phyloP scores from a whole-genome alignment of 1,140 invertebrate species.

The Heliconius hermathena region DNA sequence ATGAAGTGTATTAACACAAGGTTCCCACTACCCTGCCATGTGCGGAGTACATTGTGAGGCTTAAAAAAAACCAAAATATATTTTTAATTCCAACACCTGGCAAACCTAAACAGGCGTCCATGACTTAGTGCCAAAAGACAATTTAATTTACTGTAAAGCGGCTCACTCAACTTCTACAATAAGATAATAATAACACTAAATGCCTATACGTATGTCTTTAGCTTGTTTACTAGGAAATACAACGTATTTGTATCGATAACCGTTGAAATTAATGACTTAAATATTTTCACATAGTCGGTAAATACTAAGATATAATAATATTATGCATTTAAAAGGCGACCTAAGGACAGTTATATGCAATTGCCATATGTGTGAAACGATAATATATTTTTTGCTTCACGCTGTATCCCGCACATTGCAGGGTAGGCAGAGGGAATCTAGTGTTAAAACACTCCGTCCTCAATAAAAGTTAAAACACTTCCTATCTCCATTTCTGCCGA shows the following conservation, averaged over 20 bases:
- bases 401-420: too few species aligned
- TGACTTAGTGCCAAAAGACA: constrained; percentile 20
- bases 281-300: neutral
- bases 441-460: too few species aligned
- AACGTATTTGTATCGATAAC: neutral
- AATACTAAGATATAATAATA: neutral
- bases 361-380: too few species aligned
- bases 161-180: constrained; percentile 12
- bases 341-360: too few species aligned
- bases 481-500: too few species aligned
- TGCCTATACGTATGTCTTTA: neutral
- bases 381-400: too few species aligned
- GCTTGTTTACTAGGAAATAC: constrained; percentile 24
- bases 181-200: constrained; percentile 19
- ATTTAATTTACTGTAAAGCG: constrained; percentile 19
- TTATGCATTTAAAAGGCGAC: neutral
- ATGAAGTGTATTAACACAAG: too few species aligned
- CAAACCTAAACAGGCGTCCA: neutral
- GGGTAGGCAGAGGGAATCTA: too few species aligned
- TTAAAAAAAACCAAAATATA: neutral
- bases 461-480: too few species aligned
- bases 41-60: too few species aligned
- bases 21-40: too few species aligned
- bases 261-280: neutral
- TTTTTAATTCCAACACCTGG: neutral